Percentiles rank a stretch among this genome's conserved stretches.
These are phyloP conservation scores for Halichoerus grypus DNA, from an alignment of 2,113 vertebrate species.

Conservation along the genomic window DNA sequence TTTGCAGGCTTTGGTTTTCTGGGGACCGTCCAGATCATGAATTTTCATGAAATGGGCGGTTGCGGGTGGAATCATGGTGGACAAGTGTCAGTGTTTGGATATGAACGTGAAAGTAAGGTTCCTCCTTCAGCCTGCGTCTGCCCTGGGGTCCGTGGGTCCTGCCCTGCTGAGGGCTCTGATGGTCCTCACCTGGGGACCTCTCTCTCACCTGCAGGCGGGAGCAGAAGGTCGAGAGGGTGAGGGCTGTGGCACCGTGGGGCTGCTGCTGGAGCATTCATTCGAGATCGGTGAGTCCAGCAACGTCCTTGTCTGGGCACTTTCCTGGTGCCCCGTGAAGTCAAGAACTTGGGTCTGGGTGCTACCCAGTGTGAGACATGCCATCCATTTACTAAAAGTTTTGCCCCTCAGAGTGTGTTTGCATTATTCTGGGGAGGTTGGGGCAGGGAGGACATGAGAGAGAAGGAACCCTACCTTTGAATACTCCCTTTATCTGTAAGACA, in stretches of 20 bases:
- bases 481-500: not conserved
- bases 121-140: not conserved
- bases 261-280: slow-evolving; percentile 94
- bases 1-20: not conserved
- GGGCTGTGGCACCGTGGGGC: slow-evolving; percentile 85
- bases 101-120: not conserved
- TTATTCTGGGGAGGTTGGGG: not conserved
- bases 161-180: not conserved
- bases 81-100: not conserved
- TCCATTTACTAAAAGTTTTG: not conserved
- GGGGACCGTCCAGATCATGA: not conserved
- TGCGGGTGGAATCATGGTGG: not conserved
- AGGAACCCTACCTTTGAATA: not conserved
- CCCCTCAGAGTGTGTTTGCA: not conserved
- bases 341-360: not conserved
- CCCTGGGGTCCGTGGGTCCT: not conserved
- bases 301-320: fast-evolving
- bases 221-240: slow-evolving; percentile 89
- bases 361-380: not conserved
- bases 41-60: slow-evolving; percentile 26
- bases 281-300: slow-evolving; percentile 90
- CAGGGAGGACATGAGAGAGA: not conserved
- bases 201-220: slow-evolving; percentile 83
- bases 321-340: not conserved
- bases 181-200: not conserved